Conservation (phyloP, 2,888 invertebrate species). For the Caenorhabditis macrosperma region DNA sequence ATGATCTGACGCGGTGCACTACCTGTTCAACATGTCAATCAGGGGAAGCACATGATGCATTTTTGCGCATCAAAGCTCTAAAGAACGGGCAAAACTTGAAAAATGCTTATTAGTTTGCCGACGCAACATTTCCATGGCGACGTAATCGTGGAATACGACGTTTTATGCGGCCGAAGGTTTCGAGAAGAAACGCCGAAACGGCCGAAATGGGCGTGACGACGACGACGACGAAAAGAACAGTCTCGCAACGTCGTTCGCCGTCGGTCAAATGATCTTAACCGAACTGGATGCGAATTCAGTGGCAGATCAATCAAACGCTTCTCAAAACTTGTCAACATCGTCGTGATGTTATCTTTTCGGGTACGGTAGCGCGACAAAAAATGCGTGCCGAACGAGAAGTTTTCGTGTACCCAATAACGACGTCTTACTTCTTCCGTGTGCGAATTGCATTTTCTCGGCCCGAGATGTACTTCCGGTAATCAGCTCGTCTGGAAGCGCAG, state of each 20-base stretch:
- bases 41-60: too few relatives aligned
- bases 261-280: not conserved
- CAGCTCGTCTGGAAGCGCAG: constrained; percentile 3
- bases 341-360: not conserved
- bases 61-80: not conserved
- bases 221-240: not conserved
- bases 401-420: too few relatives aligned
- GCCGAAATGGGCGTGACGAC: not conserved
- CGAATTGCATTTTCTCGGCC: constrained; percentile 4
- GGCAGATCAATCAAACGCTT: not conserved
- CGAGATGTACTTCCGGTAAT: constrained; percentile 5
- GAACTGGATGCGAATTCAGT: not conserved
- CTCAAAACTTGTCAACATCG: too few relatives aligned
- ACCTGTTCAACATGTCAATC: not conserved
- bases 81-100: not conserved
- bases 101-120: not conserved
- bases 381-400: too few relatives aligned
- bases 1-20: not conserved
- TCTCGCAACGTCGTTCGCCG: constrained; percentile 1
- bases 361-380: too few relatives aligned
- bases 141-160: not conserved
- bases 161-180: not conserved
- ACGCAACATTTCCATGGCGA: constrained; percentile 1
- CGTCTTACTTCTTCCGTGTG: not conserved
- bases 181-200: not conserved